Percentiles rank a stretch among this genome's conserved stretches.
Conservation (phyloP, 2,797 vertebrate species). For the Eulemur coronatus region DNA sequence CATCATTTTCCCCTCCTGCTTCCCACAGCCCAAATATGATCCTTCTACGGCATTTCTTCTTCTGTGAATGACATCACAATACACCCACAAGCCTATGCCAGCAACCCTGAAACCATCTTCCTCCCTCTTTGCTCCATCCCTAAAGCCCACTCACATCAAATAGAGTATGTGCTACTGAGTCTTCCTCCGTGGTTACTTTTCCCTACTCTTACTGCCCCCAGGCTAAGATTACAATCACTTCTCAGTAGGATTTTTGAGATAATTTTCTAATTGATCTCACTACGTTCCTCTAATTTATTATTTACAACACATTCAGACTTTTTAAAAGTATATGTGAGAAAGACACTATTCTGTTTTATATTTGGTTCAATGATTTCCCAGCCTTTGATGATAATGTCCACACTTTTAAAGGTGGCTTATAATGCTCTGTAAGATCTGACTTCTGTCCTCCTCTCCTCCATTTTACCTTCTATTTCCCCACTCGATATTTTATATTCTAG, state of each 20-base stretch:
- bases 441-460: neutral
- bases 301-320: neutral
- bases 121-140: neutral
- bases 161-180: neutral
- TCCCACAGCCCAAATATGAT: neutral
- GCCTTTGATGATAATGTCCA: neutral
- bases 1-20: neutral
- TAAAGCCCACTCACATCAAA: neutral
- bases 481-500: neutral
- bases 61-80: neutral
- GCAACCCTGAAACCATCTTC: neutral
- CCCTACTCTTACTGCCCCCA: neutral
- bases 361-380: neutral
- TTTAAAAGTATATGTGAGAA: neutral
- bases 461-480: neutral
- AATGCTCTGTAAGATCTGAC: neutral
- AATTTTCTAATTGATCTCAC: neutral
- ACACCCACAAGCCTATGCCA: no score
- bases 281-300: neutral
- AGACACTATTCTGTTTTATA: neutral
- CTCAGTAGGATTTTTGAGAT: neutral
- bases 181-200: neutral
- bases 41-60: neutral
- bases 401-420: neutral
- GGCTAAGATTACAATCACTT: neutral